Conservation (phyloP, 23 tunicate genomes). For the Trididemnum clinides region DNA sequence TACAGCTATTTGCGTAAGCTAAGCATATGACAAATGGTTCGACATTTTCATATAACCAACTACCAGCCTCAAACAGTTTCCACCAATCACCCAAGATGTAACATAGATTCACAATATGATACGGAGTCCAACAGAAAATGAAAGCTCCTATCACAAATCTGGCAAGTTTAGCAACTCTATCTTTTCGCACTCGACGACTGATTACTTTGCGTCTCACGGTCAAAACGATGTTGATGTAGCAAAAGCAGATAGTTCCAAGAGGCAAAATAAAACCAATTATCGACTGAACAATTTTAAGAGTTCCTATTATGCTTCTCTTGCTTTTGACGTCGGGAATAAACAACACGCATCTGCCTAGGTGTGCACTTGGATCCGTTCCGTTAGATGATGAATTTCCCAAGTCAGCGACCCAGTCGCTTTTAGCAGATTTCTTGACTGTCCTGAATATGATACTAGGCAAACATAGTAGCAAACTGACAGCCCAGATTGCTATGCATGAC, state of each 20-base stretch:
- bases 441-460: slow-evolving; percentile 51
- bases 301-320: slow-evolving; percentile 49
- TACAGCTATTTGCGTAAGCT: slow-evolving; percentile 90
- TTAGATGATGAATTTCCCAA: too few species aligned
- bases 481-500: slow-evolving; percentile 61
- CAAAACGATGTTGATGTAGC: slow-evolving; percentile 62
- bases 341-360: slow-evolving; percentile 42
- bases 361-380: not conserved
- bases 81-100: slow-evolving; percentile 82
- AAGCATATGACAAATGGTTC: slow-evolving; percentile 63
- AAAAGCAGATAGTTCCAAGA: slow-evolving; percentile 58
- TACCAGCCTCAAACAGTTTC: slow-evolving; percentile 38
- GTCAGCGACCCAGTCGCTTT: not conserved
- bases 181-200: slow-evolving; percentile 66
- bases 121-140: slow-evolving; percentile 81
- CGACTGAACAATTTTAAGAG: slow-evolving; percentile 35
- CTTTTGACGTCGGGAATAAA: slow-evolving; percentile 42
- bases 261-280: slow-evolving; percentile 71
- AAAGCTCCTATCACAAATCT: slow-evolving; percentile 68
- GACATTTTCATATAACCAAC: slow-evolving; percentile 31
- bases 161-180: slow-evolving; percentile 76
- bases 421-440: not conserved
- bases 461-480: slow-evolving; percentile 43
- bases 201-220: slow-evolving; percentile 71
- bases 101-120: slow-evolving; percentile 46